Conservation (phyloP, 2,797 vertebrate genomes). For the Pseudochaenichthys georgianus region DNA sequence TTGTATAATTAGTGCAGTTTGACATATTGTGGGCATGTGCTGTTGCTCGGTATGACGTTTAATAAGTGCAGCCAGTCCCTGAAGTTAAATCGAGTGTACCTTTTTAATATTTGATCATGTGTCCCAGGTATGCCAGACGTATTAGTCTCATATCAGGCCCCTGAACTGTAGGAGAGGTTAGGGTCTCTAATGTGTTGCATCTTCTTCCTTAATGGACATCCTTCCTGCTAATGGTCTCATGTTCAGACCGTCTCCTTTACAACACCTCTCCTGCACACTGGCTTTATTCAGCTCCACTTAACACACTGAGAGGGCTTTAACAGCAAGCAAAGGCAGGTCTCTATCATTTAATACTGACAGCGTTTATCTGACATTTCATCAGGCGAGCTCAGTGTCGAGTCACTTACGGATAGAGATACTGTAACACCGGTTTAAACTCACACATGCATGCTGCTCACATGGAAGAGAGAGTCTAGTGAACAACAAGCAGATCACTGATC, state of each 20-base stretch:
- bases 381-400: slow-evolving; percentile 24
- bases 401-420: neutral
- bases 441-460: slow-evolving; percentile 2
- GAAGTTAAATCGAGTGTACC: slow-evolving; percentile 34
- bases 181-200: slow-evolving; percentile 76
- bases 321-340: slow-evolving; percentile 42
- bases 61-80: slow-evolving; percentile 15
- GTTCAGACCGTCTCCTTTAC: slow-evolving; percentile 43
- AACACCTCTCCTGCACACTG: slow-evolving; percentile 51
- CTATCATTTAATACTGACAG: slow-evolving; percentile 43
- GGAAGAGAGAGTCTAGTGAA: neutral
- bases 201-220: slow-evolving; percentile 77
- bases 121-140: slow-evolving; percentile 37
- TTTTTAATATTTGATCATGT: slow-evolving; percentile 51
- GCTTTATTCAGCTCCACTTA: slow-evolving; percentile 63
- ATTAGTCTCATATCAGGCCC: slow-evolving; percentile 52
- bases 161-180: slow-evolving; percentile 58
- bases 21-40: slow-evolving; percentile 47
- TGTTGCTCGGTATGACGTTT: slow-evolving; percentile 48
- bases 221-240: slow-evolving; percentile 74
- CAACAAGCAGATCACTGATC: slow-evolving; percentile 13
- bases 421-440: neutral
- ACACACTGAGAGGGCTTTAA: slow-evolving; percentile 49
- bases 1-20: slow-evolving; percentile 58
- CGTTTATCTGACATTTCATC: slow-evolving; percentile 45